A percentile compares a stretch with the other conserved stretches of the same genome.
Conservation (phyloP, 2,113 vertebrate species). For the Fregetta grallaria region DNA sequence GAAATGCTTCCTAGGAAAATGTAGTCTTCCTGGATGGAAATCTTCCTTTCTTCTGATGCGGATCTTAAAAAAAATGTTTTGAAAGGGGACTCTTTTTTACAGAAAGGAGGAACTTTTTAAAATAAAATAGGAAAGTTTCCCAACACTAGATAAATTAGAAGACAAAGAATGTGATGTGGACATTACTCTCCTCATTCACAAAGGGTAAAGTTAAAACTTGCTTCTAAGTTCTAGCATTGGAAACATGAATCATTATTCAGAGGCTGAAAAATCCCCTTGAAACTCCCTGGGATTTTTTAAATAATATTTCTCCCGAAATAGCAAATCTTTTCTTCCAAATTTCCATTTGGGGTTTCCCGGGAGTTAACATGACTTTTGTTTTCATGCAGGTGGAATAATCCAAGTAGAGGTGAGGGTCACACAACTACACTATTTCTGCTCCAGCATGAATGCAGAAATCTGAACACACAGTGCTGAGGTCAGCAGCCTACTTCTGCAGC, state of each 20-base stretch:
- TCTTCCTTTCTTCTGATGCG: background rate
- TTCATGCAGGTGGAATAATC: background rate
- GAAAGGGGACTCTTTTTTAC: background rate
- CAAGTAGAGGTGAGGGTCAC: background rate
- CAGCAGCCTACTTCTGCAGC: slow-evolving; percentile 29
- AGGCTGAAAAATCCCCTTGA: background rate
- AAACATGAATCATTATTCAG: background rate
- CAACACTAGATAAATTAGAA: background rate
- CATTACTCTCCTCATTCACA: background rate
- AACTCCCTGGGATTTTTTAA: background rate
- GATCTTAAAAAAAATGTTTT: background rate
- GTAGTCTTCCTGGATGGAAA: background rate
- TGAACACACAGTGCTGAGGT: background rate
- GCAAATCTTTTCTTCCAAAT: background rate
- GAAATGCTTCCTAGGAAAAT: background rate
- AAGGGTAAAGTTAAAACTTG: background rate
- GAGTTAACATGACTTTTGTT: background rate
- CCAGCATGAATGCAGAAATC: background rate
- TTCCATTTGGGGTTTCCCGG: background rate
- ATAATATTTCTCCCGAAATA: background rate
- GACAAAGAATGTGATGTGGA: background rate
- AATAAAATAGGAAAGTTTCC: background rate
- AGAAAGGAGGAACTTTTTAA: background rate
- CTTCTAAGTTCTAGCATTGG: background rate
- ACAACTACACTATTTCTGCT: background rate